Evolutionary conservation across 2,888 invertebrate species (phyloP), one percentile per base, ranked within the genome.

Genomic region (Barypeithes pellucidus): DNA sequence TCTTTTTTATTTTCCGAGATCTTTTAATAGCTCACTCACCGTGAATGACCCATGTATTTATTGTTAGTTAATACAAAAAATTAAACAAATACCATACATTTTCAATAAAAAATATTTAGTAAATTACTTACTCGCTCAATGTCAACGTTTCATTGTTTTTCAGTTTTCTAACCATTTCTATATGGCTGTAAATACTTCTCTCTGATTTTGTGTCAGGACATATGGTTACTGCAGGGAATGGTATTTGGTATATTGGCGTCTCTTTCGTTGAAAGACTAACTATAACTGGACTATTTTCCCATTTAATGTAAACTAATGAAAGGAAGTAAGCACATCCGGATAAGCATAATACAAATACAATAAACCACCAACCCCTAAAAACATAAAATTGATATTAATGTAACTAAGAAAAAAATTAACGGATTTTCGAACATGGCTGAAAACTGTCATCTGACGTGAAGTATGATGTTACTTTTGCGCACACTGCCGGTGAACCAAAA

Each of bases 201-300:
- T 88, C 86, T 0, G 75, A 63, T 76, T 82, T 82, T 4, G 39
- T 50, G 62, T 80, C 79, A 1, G 80, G 79, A 67, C 85, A 85
- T 66, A 85, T 82, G 0, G 85, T 85, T 5, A 85, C 82, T 2
- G 84, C 83, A 0, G 85, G 85, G 80, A 85, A 85, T 3, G 85
- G 85, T 60, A 90, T 89, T 84, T 89, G 87, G 88, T 90, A 90
- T 63, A 90, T 89, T 0, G 90, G 89, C 8, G 91, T 93, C 0
- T 92, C 90, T 66, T 89, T 90, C 81, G 92, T 92, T 0, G 92
- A 92, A 80, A 93, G 93, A 80, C 91, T 92, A 4, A 93, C 92
- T 79, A 93, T 93, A 0, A 93, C 92, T 0, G 93, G 93, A 80
- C 90, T 91, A 73, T 89, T 88, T 72, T 91, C 88, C 71, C 71